Evolutionary conservation across 2,113 vertebrate genomes (phyloP).

Genomic region (Daboia siamensis): DNA sequence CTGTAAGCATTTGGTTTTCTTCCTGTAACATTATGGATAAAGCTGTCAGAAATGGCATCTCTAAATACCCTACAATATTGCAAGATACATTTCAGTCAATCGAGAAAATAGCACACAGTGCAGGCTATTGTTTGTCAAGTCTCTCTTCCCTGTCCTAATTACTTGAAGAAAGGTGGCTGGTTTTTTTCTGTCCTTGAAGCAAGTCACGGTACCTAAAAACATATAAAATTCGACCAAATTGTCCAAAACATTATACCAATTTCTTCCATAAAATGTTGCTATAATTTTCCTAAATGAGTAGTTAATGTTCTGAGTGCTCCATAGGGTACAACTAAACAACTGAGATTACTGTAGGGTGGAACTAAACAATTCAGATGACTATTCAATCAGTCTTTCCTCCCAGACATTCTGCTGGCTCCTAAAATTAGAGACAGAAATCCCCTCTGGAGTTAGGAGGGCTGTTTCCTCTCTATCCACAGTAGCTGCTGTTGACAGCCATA

Average conservation of each 20-base stretch:
- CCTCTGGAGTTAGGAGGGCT: slow-evolving; percentile 22
- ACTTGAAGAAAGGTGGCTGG: not conserved
- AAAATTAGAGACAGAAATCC: not conserved
- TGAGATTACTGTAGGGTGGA: not conserved
- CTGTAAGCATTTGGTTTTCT: not conserved
- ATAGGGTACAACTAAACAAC: slow-evolving; percentile 3
- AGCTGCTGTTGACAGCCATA: slow-evolving; percentile 38
- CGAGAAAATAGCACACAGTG: not conserved
- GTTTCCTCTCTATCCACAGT: slow-evolving; percentile 16
- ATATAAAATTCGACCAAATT: not conserved
- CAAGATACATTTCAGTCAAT: not conserved
- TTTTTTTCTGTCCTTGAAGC: not conserved
- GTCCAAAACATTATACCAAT: not conserved
- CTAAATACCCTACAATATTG: not conserved
- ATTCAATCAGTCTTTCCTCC: not conserved
- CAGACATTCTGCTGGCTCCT: slow-evolving; percentile 17
- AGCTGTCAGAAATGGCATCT: not conserved
- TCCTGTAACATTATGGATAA: not conserved
- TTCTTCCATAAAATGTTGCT: not conserved
- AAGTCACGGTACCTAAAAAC: not conserved
- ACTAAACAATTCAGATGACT: slow-evolving; percentile 18
- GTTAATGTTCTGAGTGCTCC: not conserved
- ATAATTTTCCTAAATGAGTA: not conserved
- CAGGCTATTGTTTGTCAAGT: not conserved
- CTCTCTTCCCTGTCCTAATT: not conserved